Evolutionary conservation across 2,888 invertebrate species (phyloP), one percentile per base, ranked within the genome.

Genomic region (Falcaria lacertinaria): DNA sequence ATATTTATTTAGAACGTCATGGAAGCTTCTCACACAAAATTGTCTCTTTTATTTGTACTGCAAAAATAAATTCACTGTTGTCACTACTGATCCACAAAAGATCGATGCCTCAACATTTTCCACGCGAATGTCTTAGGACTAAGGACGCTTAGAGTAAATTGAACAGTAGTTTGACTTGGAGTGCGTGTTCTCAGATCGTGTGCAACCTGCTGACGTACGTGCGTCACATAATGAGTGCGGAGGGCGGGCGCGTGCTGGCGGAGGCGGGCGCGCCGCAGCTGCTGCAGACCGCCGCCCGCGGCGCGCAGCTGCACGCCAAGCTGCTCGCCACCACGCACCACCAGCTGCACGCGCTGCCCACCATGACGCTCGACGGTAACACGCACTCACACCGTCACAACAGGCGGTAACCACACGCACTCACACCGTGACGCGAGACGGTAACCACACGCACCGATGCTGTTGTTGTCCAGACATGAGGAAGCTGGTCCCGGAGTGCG

Each of bases 161-260:
- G n/a, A n/a, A n/a, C n/a, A n/a, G n/a, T n/a, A n/a, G n/a, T n/a
- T n/a, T n/a, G n/a, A n/a, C n/a, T n/a, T n/a, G n/a, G n/a, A n/a
- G n/a, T 32, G 22, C 17, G 13, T 15, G 28, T 14, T 15, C 89
- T 34, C 91, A 95, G 89, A 93, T 95, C 40, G 91, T 94, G 3
- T 92, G 93, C 33, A 95, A 95, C 81, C 80, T 96, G 16, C 76
- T 94, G 32, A 83, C 93, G 15, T 95, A 94, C 75, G 92, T 92
- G 0, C 91, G 95, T 44, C 94, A 94, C 69, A 88, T 91, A 14
- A 86, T 92, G 37, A 90, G 91, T 59, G 89, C 89, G 2, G 84
- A 86, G 4, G 89, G 82, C 39, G 82, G 89, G 15, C 59, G 67
- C 48, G 14, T 14, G 36, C 33, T 42, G 84, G 64, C 47, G 90